Conservation (phyloP, 2,797 vertebrate species). For the Notolabrus celidotus region DNA sequence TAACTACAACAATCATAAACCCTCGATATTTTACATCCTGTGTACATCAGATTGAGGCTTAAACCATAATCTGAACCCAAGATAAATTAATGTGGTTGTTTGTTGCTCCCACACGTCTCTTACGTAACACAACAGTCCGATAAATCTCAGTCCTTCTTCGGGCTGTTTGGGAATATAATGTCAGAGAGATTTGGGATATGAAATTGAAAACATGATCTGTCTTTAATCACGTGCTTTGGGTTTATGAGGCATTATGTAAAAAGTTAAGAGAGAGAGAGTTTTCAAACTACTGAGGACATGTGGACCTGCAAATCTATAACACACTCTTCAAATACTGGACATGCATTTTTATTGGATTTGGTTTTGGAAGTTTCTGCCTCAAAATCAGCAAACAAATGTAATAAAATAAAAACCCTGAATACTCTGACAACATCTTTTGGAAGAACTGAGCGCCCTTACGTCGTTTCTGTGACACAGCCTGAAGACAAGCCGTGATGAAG, state of each 20-base stretch:
- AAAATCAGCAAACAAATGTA: no score
- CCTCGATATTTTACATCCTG: not conserved
- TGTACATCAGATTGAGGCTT: not conserved
- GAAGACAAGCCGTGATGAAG: slow-evolving; percentile 94
- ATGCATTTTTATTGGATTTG: no score
- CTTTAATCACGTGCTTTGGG: not conserved
- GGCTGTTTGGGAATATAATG: not conserved
- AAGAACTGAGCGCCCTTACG: slow-evolving; percentile 83
- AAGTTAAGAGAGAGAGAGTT: no score
- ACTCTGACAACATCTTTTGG: no score
- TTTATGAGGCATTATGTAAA: slow-evolving; percentile 20
- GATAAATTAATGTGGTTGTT: not conserved
- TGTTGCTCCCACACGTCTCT: not conserved
- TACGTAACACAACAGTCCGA: not conserved
- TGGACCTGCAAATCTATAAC: no score
- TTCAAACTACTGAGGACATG: no score
- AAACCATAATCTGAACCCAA: slow-evolving; percentile 2
- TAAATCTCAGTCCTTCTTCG: not conserved
- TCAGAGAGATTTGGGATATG: not conserved
- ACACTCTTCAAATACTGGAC: no score
- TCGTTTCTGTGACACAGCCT: slow-evolving; percentile 96
- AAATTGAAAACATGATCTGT: not conserved
- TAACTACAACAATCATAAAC: not conserved
- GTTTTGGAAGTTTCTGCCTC: no score
- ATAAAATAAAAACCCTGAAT: no score